A percentile compares a stretch with the other conserved stretches of the same genome.
Conservation (phyloP, 2,797 vertebrate species). For the Acropternis orthonyx region DNA sequence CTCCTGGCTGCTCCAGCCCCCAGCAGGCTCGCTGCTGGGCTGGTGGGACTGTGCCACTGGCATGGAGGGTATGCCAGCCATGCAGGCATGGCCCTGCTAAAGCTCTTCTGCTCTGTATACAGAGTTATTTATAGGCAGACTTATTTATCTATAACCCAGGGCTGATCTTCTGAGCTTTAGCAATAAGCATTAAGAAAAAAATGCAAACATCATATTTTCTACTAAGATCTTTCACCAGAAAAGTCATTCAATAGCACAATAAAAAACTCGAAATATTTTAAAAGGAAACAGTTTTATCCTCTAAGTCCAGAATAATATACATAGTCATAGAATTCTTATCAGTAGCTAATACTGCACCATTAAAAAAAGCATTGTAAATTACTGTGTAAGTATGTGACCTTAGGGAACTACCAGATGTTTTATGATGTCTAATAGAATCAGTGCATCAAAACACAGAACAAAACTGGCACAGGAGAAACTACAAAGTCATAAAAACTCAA, state of each 20-base stretch:
- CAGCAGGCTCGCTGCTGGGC: not conserved
- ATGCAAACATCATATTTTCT: not conserved
- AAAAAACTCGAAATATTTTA: not conserved
- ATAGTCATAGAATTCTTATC: not conserved
- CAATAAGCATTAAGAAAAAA: not conserved
- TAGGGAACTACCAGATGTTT: not conserved
- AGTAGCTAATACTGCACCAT: not conserved
- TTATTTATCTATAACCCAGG: not conserved
- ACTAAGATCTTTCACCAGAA: not conserved
- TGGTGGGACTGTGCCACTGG: rapidly evolving
- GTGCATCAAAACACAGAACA: not conserved
- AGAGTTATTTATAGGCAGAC: not conserved
- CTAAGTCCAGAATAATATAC: not conserved
- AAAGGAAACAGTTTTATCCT: not conserved
- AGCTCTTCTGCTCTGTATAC: not conserved
- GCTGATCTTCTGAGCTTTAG: not conserved
- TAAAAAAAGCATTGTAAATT: not conserved
- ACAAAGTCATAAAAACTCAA: not conserved
- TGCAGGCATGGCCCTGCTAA: not conserved
- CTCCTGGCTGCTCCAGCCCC: rapidly evolving
- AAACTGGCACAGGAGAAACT: not conserved
- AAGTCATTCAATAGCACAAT: not conserved
- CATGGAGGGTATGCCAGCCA: not conserved
- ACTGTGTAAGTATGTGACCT: not conserved
- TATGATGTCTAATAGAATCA: not conserved